Percentiles rank a stretch among this genome's conserved stretches.
Evolutionary conservation across 1,140 invertebrate species (phyloP).

Genomic region (Cydia splendana): DNA sequence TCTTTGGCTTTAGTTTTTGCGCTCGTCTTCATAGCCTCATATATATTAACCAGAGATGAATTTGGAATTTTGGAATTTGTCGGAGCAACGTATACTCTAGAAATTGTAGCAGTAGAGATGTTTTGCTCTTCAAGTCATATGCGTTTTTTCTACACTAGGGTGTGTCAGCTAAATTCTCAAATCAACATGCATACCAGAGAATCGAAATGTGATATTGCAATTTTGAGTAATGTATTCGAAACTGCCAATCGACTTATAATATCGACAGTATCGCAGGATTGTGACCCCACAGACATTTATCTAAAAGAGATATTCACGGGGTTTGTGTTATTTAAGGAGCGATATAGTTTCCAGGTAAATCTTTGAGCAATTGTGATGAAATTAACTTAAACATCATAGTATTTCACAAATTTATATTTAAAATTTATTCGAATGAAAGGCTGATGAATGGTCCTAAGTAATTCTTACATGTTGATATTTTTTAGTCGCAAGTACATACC

Average conservation of each 20-base stretch:
- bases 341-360: neutral
- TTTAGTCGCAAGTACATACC: neutral
- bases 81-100: neutral
- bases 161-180: neutral
- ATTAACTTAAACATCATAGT: no score
- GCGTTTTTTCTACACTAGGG: neutral
- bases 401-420: no score
- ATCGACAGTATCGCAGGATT: neutral
- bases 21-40: neutral
- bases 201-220: neutral
- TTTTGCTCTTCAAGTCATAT: constrained; percentile 1
- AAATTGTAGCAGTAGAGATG: neutral
- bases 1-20: neutral
- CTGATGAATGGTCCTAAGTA: no score
- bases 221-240: neutral
- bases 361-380: no score
- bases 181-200: neutral
- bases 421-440: no score
- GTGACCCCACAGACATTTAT: neutral
- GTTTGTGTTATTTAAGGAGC: neutral
- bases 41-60: neutral
- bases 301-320: constrained; percentile 12
- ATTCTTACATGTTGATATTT: neutral
- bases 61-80: constrained; percentile 10
- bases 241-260: neutral